A percentile compares a stretch with the other conserved stretches of the same genome.
phyloP scores from a whole-genome alignment of 1,140 invertebrate species.

The Oscheius sp. region DNA sequence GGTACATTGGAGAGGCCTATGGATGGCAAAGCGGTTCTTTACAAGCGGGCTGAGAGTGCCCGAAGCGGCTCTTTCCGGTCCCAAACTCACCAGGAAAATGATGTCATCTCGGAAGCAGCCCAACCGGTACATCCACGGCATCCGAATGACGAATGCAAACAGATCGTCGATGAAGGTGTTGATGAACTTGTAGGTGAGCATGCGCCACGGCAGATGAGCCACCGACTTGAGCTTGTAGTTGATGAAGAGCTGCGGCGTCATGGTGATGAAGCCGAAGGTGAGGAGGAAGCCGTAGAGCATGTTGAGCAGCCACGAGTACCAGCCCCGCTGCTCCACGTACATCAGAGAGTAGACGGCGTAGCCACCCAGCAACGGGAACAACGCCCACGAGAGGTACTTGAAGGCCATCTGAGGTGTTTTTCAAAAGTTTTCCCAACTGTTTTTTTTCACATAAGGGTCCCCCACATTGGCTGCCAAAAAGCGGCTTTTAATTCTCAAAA shows the following conservation, averaged over 20 bases:
- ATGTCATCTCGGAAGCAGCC: constrained; percentile 78
- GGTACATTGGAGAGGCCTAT: too few relatives aligned
- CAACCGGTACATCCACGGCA: constrained; percentile 88
- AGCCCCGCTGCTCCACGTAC: constrained; percentile 89
- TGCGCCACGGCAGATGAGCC: constrained; percentile 95
- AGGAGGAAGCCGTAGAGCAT: constrained; percentile 95
- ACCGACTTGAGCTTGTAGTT: constrained; percentile 99
- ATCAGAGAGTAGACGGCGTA: constrained; percentile 92
- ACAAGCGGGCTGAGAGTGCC: too few relatives aligned
- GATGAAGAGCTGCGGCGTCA: constrained; percentile 93
- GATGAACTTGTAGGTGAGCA: constrained; percentile 98
- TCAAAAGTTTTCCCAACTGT: constrained; percentile 1
- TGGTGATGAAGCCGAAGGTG: constrained; percentile 99
- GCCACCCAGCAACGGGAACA: constrained; percentile 84
- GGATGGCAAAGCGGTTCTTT: too few relatives aligned
- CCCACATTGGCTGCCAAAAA: too few relatives aligned
- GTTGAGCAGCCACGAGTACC: constrained; percentile 84
- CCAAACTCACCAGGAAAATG: constrained; percentile 36
- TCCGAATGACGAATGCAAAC: constrained; percentile 98
- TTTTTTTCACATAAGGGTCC: too few relatives aligned
- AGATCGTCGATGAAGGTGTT: constrained; percentile 99
- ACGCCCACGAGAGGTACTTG: constrained; percentile 85
- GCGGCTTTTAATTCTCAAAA: too few relatives aligned
- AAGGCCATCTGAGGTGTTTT: constrained; percentile 74
- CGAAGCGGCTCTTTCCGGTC: too few relatives aligned